phyloP scores from a whole-genome alignment of 2,888 invertebrate genomes.

The Magallana nippona region DNA sequence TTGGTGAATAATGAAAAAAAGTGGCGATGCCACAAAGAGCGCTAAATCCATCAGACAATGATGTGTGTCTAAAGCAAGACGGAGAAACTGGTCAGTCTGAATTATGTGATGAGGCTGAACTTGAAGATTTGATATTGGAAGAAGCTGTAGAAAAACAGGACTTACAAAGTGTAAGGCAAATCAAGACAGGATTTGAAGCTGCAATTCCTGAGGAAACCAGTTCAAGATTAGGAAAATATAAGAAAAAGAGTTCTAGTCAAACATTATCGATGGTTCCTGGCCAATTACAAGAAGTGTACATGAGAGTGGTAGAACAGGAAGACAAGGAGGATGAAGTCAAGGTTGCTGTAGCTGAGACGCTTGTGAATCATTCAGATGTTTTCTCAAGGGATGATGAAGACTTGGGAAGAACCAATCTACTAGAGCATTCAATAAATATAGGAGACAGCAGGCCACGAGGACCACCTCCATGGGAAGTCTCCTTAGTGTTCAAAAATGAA shows the following conservation, averaged over 20 bases:
- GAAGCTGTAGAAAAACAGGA: constrained; percentile 13
- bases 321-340: constrained; percentile 32
- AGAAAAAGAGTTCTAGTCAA: neutral
- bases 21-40: neutral
- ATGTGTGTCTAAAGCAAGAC: constrained; percentile 3
- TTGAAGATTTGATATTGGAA: constrained; percentile 13
- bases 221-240: neutral
- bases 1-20: neutral
- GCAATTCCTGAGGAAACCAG: neutral
- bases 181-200: neutral
- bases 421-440: constrained; percentile 53
- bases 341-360: constrained; percentile 39
- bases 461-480: neutral
- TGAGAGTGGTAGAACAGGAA: neutral
- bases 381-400: constrained; percentile 54
- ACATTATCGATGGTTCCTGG: neutral
- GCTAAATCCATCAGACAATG: neutral
- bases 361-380: constrained; percentile 32
- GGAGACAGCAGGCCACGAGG: constrained; percentile 46
- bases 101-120: neutral
- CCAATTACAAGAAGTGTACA: constrained; percentile 35
- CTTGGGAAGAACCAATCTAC: constrained; percentile 46
- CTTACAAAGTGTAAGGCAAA: neutral
- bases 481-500: no score
- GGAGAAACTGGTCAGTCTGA: constrained; percentile 34